A percentile compares a stretch with the other conserved stretches of the same genome.
Conservation (phyloP, 2,113 vertebrate genomes). For the Machaerirhynchus nigripectus region DNA sequence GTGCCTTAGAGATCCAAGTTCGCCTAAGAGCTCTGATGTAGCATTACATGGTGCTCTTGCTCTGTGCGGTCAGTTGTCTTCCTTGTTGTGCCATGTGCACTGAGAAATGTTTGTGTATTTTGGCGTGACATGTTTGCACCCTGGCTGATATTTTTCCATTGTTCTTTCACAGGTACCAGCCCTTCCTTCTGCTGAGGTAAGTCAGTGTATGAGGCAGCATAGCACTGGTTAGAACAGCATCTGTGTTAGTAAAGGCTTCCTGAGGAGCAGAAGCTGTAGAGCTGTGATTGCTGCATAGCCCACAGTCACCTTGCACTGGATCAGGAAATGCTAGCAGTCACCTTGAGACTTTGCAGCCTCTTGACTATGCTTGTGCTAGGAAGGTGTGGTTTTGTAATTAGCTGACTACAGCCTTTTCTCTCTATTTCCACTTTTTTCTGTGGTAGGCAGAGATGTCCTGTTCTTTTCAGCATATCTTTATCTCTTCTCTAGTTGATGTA, state of each 20-base stretch:
- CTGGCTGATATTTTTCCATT: not conserved
- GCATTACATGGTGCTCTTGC: not conserved
- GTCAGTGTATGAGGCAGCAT: not conserved
- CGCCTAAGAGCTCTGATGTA: not conserved
- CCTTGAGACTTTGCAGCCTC: not conserved
- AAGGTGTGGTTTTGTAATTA: not conserved
- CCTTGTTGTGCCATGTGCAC: not conserved
- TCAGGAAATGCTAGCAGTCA: not conserved
- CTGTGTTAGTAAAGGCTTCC: not conserved
- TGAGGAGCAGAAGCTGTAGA: not conserved
- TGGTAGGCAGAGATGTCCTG: not conserved
- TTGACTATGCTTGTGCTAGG: not conserved
- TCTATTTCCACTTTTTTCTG: not conserved
- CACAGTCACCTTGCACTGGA: not conserved
- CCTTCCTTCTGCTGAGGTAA: conserved; percentile 48
- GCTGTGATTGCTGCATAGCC: not conserved
- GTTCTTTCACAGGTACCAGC: conserved; percentile 17
- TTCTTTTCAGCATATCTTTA: not conserved
- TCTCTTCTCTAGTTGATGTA: not conserved
- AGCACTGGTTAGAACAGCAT: not conserved
- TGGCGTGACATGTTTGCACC: not conserved
- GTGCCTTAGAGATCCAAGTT: not conserved
- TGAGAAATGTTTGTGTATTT: not conserved
- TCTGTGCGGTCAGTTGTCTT: not conserved
- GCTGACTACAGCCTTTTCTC: not conserved